A percentile compares a stretch with the other conserved stretches of the same genome.
Conservation (phyloP, 1,140 invertebrate genomes). For the Cecropterus lyciades region DNA sequence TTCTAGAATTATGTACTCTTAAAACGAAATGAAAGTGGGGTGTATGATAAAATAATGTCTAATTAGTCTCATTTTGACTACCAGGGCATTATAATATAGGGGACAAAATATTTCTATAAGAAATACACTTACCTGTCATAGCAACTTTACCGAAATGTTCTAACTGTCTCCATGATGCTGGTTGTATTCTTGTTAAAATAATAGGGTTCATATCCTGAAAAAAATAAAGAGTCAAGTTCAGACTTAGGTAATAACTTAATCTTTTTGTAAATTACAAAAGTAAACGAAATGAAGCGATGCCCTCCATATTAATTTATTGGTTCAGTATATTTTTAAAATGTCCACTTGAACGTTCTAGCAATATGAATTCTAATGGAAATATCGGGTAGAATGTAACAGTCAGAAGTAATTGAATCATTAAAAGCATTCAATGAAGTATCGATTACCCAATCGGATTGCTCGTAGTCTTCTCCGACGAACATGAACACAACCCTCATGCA, state of each 20-base stretch:
- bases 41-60: too few relatives aligned
- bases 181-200: conserved; percentile 62
- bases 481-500: conserved; percentile 61
- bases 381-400: too few relatives aligned
- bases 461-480: conserved; percentile 73
- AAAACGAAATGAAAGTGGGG: too few relatives aligned
- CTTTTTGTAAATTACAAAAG: too few relatives aligned
- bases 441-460: conserved; percentile 70
- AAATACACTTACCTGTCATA: conserved; percentile 52
- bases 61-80: too few relatives aligned
- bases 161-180: conserved; percentile 64
- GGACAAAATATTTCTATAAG: background rate
- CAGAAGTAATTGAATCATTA: background rate
- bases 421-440: background rate
- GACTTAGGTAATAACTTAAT: too few relatives aligned
- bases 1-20: too few relatives aligned
- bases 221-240: background rate
- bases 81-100: background rate
- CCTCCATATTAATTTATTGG: too few relatives aligned
- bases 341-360: too few relatives aligned
- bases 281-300: too few relatives aligned
- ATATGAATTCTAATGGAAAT: too few relatives aligned
- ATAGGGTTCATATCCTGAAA: conserved; percentile 63
- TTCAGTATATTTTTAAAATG: too few relatives aligned
- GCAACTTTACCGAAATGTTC: conserved; percentile 76